A percentile compares a stretch with the other conserved stretches of the same genome.
These are phyloP conservation scores for Coelinius sp. DNA, from an alignment of 2,888 invertebrate species.

Conservation along the genomic window DNA sequence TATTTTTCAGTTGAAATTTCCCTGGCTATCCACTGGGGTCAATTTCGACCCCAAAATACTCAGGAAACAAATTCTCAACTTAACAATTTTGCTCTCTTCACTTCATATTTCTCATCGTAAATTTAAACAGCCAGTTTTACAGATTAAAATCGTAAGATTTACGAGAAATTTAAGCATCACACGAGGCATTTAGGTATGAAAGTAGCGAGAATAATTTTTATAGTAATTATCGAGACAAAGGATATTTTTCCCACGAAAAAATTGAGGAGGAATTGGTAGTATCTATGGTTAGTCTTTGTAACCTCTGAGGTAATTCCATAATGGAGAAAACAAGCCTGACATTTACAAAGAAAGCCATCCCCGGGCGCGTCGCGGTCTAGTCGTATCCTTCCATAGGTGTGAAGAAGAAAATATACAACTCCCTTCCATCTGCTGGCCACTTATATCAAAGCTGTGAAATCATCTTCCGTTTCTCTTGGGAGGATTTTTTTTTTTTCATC, in stretches of 20 bases:
- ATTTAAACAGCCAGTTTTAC: background rate
- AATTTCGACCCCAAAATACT: background rate
- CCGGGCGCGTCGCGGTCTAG: slow-evolving; percentile 49
- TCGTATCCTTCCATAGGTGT: background rate
- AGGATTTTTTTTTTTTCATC: background rate
- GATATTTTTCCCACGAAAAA: slow-evolving; percentile 29
- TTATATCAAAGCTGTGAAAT: background rate
- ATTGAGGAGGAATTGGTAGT: slow-evolving; percentile 11
- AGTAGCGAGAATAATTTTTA: background rate
- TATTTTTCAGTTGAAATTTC: background rate
- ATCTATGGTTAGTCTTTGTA: slow-evolving; percentile 24
- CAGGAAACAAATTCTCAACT: background rate
- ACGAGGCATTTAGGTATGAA: background rate
- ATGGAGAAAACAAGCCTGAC: slow-evolving; percentile 53
- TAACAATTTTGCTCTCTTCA: background rate
- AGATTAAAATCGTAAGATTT: background rate
- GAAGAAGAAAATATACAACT: slow-evolving; percentile 10
- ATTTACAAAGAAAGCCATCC: slow-evolving; percentile 57
- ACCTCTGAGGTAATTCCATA: slow-evolving; percentile 44
- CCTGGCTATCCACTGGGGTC: background rate
- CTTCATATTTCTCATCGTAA: background rate
- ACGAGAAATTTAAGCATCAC: background rate
- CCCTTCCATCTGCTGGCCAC: slow-evolving; percentile 3
- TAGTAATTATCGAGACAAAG: slow-evolving; percentile 18
- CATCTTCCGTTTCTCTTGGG: slow-evolving; percentile 18